Base-by-base conservation (phyloP, 2,888 invertebrate genomes). In the Rhorus exstirpatorius region DNA sequence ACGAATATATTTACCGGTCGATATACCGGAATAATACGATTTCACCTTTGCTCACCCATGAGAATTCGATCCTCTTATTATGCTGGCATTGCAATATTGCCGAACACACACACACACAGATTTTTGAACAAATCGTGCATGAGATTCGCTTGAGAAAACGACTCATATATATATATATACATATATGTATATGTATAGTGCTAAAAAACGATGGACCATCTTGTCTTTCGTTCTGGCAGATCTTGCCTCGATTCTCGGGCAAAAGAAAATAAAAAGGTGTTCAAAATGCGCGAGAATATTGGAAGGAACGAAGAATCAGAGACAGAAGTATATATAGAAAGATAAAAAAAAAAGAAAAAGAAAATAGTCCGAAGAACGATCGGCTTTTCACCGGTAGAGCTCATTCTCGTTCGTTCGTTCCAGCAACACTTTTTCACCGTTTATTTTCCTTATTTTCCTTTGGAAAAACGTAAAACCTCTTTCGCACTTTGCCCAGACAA, bases 131-230 rank as follows among this genome's bases (percentile, higher is more conserved):
- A 80, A 61, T 74, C 53, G 63, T 21, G 49, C 53, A 55, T 21
- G 49, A 46, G 41, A 46, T 63, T 53, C 46, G 58, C 31, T 31
- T 12, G 55, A 65, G 60, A 12, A 60, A 76, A 80, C 75, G 80
- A 63, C 49, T 38, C 35, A 38, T 38, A 44, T 24, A 58, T 21
- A 53, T 24, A n/a, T 58, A 49, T 49, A 24, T 53, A 61, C 14
- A 6, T 31, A 6, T 6, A 3, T 6, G 31, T 3, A 31, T 71
- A 79, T 53, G 14, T 46, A 46, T 68, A 3, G 51, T 21, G 35
- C 35, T 67, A 19, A 49, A 63, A 75, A 70, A n/a, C 80, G 80
- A 80, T 80, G 26, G 75, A 7, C 61, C 53, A 75, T 80, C 53
- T 71, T 31, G 71, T 58, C 71, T 67, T 31, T 68, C 26, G 67